A percentile compares a stretch with the other conserved stretches of the same genome.
phyloP scores from a whole-genome alignment of 2,113 vertebrate species.

The Tringa solitaria region DNA sequence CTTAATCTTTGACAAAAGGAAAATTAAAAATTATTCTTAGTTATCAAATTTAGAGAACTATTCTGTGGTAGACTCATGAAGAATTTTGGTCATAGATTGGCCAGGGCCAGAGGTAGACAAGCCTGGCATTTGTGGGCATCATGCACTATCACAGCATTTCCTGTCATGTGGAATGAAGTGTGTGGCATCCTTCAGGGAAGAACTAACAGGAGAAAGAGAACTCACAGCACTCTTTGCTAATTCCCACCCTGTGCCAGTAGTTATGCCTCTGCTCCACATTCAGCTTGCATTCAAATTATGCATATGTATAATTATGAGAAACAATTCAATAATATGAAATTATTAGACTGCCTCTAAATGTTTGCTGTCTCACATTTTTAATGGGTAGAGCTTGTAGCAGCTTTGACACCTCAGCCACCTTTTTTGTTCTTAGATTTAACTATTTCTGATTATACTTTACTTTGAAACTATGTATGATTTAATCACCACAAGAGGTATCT shows the following conservation, averaged over 20 bases:
- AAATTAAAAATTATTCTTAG: not conserved
- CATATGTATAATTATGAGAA: not conserved
- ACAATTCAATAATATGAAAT: not conserved
- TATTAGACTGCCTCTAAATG: not conserved
- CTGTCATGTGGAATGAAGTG: not conserved
- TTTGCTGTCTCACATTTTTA: not conserved
- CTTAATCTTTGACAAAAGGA: not conserved
- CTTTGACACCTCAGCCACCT: not conserved
- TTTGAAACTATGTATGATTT: not conserved
- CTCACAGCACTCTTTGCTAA: not conserved
- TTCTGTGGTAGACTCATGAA: not conserved
- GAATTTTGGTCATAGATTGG: not conserved
- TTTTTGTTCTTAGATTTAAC: not conserved
- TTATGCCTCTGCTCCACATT: not conserved
- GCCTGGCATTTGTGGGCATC: not conserved
- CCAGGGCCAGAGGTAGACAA: not conserved
- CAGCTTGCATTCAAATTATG: not conserved
- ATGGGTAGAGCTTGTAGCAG: not conserved
- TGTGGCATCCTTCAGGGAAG: not conserved
- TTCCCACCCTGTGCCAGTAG: not conserved
- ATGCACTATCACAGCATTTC: not conserved
- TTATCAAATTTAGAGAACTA: not conserved
- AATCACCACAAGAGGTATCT: not conserved
- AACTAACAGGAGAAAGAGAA: not conserved
- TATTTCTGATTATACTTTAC: not conserved